A percentile compares a stretch with the other conserved stretches of the same genome.
Conservation (phyloP, 2,797 vertebrate species). For the Gobionotothen gibberifrons region DNA sequence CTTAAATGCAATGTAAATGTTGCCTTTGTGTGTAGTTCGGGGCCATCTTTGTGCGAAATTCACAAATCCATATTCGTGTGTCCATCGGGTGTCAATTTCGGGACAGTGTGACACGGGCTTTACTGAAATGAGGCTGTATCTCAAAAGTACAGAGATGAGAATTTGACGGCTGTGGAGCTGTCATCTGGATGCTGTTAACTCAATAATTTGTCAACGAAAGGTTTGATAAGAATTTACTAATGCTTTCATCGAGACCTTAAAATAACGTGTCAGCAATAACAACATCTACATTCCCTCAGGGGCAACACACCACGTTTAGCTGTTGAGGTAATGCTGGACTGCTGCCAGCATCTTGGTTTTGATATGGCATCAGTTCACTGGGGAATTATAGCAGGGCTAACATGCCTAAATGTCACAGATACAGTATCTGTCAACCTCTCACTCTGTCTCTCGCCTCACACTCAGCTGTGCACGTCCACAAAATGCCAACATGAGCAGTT, state of each 20-base stretch:
- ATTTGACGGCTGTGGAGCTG: not conserved
- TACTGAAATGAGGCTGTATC: not conserved
- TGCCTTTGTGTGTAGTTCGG: too few relatives aligned
- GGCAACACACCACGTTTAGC: slow-evolving; percentile 13
- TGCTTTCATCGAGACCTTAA: not conserved
- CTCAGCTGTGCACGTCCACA: slow-evolving; percentile 49
- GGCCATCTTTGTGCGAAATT: too few relatives aligned
- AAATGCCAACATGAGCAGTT: slow-evolving; percentile 57
- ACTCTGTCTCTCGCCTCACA: slow-evolving; percentile 41
- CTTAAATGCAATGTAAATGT: too few relatives aligned
- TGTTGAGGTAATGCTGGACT: slow-evolving; percentile 45
- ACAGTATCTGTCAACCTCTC: slow-evolving; percentile 53
- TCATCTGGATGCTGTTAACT: slow-evolving; percentile 15
- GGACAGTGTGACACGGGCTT: too few relatives aligned
- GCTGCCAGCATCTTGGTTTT: slow-evolving; percentile 17
- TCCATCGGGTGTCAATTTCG: too few relatives aligned
- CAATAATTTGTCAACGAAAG: not conserved
- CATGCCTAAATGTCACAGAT: slow-evolving; percentile 66
- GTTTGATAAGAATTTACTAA: slow-evolving; percentile 11
- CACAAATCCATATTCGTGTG: too few relatives aligned
- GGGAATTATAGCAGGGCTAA: slow-evolving; percentile 33
- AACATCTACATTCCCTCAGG: slow-evolving; percentile 9
- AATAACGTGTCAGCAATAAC: slow-evolving; percentile 9
- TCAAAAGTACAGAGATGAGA: not conserved
- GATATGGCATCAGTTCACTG: slow-evolving; percentile 39